Evolutionary conservation across 2,113 vertebrate genomes (phyloP).

Genomic region (Urocitellus parryii): DNA sequence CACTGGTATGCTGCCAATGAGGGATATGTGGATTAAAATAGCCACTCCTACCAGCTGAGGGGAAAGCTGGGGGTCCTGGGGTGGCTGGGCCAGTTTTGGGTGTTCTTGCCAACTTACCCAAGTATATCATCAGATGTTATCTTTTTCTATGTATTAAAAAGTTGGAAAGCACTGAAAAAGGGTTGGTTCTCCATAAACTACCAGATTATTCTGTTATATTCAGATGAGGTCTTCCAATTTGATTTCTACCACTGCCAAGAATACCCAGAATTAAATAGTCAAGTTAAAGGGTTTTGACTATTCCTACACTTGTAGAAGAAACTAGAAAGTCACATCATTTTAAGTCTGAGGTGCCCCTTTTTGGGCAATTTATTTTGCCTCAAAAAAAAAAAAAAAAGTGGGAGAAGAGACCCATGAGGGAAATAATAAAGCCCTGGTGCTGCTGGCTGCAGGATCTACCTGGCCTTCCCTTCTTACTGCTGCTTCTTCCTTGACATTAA

Average conservation of each 20-base stretch:
- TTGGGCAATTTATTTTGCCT: slow-evolving; percentile 41
- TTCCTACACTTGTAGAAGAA: slow-evolving; percentile 9
- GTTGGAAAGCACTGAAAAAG: neutral
- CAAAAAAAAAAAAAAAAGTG: neutral
- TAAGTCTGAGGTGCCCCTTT: slow-evolving; percentile 6
- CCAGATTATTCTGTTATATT: neutral
- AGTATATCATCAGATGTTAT: neutral
- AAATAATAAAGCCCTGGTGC: neutral
- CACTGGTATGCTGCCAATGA: neutral
- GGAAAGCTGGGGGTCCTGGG: neutral
- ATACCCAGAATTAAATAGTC: neutral
- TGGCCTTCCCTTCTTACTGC: slow-evolving; percentile 22
- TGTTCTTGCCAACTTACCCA: neutral
- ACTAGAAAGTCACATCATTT: neutral
- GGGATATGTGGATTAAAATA: neutral
- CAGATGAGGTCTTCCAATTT: neutral
- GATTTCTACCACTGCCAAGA: neutral
- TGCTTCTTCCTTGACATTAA: slow-evolving; percentile 30
- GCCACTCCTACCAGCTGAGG: neutral
- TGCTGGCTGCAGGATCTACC: slow-evolving; percentile 36
- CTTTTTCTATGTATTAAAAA: neutral
- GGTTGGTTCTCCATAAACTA: neutral
- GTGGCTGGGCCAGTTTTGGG: neutral
- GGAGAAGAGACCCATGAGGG: neutral
- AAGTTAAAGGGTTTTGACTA: slow-evolving; percentile 24